phyloP scores from a whole-genome alignment of 2,888 invertebrate species.

The Eristalis tenax region DNA sequence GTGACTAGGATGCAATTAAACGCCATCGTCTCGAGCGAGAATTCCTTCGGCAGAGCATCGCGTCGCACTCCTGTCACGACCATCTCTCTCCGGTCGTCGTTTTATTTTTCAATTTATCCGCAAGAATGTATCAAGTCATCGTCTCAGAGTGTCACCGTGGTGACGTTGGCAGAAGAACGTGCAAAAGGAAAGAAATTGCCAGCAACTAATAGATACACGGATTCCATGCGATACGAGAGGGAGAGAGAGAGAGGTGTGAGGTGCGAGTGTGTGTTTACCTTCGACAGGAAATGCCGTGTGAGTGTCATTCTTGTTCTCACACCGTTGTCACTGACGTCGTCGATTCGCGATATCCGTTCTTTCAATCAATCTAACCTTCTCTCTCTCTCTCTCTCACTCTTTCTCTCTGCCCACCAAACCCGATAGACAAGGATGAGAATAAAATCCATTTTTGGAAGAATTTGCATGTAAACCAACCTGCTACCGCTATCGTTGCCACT shows the following conservation, averaged over 20 bases:
- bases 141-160: constrained; percentile 50
- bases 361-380: constrained; percentile 52
- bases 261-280: neutral
- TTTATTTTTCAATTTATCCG: constrained; percentile 54
- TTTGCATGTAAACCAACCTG: constrained; percentile 54
- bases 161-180: neutral
- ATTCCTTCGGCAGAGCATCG: neutral
- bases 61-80: neutral
- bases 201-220: constrained; percentile 51
- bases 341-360: constrained; percentile 61
- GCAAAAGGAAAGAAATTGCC: neutral
- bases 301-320: constrained; percentile 42
- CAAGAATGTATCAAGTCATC: constrained; percentile 68
- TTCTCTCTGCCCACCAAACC: too few species aligned
- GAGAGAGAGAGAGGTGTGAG: neutral
- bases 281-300: constrained; percentile 46
- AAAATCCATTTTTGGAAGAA: constrained; percentile 51
- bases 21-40: neutral
- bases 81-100: neutral
- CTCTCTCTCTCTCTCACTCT: neutral
- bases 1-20: constrained; percentile 40
- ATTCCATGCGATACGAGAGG: neutral
- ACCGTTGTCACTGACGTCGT: constrained; percentile 27
- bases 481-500: neutral
- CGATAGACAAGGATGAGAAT: neutral